These are phyloP conservation scores for Danaus melanippus DNA, from an alignment of 1,140 invertebrate genomes.

Conservation along the genomic window DNA sequence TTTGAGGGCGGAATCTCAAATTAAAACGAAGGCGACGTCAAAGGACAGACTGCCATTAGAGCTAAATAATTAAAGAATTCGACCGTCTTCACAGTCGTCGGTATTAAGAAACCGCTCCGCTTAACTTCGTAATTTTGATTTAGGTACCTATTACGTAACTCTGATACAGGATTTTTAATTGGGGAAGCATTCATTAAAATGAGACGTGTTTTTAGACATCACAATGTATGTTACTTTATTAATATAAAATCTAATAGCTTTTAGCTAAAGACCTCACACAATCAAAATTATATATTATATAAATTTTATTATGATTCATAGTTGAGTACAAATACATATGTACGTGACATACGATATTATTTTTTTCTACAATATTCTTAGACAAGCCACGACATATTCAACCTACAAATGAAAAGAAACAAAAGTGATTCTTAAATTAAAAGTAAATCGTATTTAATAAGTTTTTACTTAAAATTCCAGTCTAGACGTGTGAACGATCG, in stretches of 20 bases:
- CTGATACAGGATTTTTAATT: conserved; percentile 5
- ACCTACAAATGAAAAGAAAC: too few species aligned
- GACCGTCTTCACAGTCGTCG: conserved; percentile 62
- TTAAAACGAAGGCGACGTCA: conserved; percentile 63
- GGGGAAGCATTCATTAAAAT: too few species aligned
- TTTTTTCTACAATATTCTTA: too few species aligned
- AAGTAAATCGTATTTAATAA: conserved; percentile 23
- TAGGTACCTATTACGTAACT: conserved; percentile 15
- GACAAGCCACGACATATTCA: too few species aligned
- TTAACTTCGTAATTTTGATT: conserved; percentile 58
- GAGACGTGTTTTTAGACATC: too few species aligned
- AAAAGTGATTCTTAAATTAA: neutral
- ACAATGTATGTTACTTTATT: too few species aligned
- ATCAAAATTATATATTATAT: too few species aligned
- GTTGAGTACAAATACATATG: too few species aligned
- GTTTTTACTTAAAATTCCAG: conserved; percentile 42
- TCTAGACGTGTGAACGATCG: conserved; percentile 40
- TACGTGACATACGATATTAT: too few species aligned
- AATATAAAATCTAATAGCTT: too few species aligned
- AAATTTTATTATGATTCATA: too few species aligned
- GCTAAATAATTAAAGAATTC: conserved; percentile 72
- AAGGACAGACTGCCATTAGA: conserved; percentile 66
- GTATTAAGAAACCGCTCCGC: conserved; percentile 57
- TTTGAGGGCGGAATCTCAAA: conserved; percentile 68
- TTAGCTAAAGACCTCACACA: too few species aligned